Percentiles rank a stretch among this genome's conserved stretches.
These are phyloP conservation scores for Sorex araneus DNA, from an alignment of 2,113 vertebrate species.

Conservation along the genomic window DNA sequence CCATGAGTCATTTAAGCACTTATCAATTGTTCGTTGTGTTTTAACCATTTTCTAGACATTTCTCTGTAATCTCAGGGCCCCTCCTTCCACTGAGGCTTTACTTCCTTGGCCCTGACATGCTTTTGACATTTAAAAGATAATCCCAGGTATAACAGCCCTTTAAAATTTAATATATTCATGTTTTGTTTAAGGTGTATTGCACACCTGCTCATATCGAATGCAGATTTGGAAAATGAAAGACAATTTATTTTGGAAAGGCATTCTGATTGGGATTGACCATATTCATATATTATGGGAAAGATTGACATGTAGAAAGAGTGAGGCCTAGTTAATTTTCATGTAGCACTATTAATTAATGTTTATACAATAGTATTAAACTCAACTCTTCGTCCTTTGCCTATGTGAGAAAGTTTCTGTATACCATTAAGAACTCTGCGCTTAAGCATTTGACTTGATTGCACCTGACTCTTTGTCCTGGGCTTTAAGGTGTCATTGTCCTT, in stretches of 20 bases:
- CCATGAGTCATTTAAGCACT: background rate
- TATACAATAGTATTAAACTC: background rate
- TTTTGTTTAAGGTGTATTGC: background rate
- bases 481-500: background rate
- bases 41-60: background rate
- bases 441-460: background rate
- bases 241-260: background rate
- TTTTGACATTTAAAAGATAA: background rate
- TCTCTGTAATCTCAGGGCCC: background rate
- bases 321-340: conserved; percentile 2
- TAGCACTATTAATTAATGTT: background rate
- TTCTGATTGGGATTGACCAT: background rate
- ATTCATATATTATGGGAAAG: conserved; percentile 7
- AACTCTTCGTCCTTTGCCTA: background rate
- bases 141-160: background rate
- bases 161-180: background rate
- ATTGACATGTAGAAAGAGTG: background rate
- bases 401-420: background rate
- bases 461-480: background rate
- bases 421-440: background rate
- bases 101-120: background rate
- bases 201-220: conserved; percentile 12
- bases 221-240: conserved; percentile 6
- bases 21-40: background rate
- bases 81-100: background rate